Evolutionary conservation across 1,140 invertebrate genomes (phyloP), one percentile per base, ranked within the genome.

Genomic region (Drosophila navojoa): DNA sequence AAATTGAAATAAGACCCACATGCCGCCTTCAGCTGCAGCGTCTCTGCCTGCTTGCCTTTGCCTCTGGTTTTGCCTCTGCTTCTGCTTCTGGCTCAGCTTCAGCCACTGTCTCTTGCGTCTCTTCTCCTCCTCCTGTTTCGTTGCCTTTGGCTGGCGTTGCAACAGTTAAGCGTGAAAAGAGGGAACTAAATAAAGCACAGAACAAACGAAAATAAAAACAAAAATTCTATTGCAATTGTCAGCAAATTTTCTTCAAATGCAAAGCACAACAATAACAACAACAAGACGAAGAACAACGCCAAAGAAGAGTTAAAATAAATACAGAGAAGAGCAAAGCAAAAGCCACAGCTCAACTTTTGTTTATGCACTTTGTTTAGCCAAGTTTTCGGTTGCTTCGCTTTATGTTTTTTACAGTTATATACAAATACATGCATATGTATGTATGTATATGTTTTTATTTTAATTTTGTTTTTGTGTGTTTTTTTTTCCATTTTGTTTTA

Each of bases 1-100:
- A 89, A 89, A 89, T 89, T 89, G 84, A 89, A 89, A 89, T 90
- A 90, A 89, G 84, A 89, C 80, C 69, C 78, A 76, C 79, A 77
- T 77, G 73, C 58, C 61, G 69, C 60, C 66, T 45, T 71, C 69
- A 47, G 55, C 47, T 71, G 60, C 62, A 67, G 19, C 64, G 66
- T 44, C 58, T 25, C 57, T n/a, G 13, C 15, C 16, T 3, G 40
- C 42, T n/a, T n/a, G n/a, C n/a, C n/a, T n/a, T n/a, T 45, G 25
- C 32, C 54, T 3, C 38, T n/a, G n/a, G n/a, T n/a, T n/a, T n/a
- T n/a, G 13, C 15, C 27, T 10, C 32, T 22, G 60, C 11, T 19
- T 11, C 35, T 38, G 29, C 29, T 6, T n/a, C 29, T 58, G 35
- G 2, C 47, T 42, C 11, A 6, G 13, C 15, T 16, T 7, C 22